Evolutionary conservation across 2,113 vertebrate genomes (phyloP).

Genomic region (Melanocharis versteri): DNA sequence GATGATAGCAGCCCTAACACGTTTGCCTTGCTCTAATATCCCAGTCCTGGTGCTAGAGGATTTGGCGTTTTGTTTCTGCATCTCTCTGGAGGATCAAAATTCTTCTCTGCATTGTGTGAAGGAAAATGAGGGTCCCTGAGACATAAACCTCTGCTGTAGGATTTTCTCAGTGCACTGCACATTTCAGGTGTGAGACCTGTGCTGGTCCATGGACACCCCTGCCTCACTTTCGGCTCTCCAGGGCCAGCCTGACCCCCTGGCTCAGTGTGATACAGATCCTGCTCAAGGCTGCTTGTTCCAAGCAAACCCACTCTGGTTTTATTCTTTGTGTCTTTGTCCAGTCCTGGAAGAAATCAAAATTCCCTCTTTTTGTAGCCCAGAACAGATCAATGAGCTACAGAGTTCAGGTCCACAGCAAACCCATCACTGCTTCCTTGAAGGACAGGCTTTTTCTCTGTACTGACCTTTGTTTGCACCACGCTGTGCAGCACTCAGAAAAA

Average conservation of each 20-base stretch:
- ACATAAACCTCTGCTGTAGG: background rate
- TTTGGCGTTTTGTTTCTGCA: background rate
- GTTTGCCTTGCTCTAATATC: background rate
- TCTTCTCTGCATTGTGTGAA: background rate
- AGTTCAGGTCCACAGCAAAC: background rate
- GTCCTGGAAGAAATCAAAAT: background rate
- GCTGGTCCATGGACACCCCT: background rate
- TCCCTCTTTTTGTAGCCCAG: background rate
- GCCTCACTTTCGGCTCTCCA: background rate
- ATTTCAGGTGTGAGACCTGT: background rate
- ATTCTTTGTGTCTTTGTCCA: background rate
- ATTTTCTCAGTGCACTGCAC: background rate
- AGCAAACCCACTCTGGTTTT: background rate
- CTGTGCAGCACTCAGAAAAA: background rate
- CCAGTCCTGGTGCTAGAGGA: background rate
- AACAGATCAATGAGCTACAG: background rate
- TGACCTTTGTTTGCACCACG: rapidly evolving
- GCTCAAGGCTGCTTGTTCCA: background rate
- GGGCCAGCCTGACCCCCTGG: background rate
- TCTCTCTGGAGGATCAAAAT: background rate
- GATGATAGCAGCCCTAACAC: rapidly evolving
- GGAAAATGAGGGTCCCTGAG: background rate
- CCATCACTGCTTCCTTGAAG: background rate
- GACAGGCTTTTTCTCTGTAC: too few relatives aligned
- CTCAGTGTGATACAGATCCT: background rate